These are phyloP conservation scores for Sebastes trivittatus DNA, from an alignment of 2,797 vertebrate genomes.

Conservation along the genomic window DNA sequence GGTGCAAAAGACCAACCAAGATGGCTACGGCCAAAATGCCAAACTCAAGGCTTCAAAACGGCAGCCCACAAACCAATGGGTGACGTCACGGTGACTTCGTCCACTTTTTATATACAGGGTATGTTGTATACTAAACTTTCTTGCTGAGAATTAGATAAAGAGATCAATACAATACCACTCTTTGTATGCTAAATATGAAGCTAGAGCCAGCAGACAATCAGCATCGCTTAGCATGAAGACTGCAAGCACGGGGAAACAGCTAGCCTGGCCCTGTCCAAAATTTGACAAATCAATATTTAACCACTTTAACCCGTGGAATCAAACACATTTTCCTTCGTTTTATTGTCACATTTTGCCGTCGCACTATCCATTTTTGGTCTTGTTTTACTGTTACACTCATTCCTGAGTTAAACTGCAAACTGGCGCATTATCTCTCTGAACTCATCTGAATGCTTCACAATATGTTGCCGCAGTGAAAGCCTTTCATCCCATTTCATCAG, in stretches of 20 bases:
- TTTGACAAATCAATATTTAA: background rate
- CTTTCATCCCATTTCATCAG: slow-evolving; percentile 29
- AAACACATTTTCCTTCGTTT: background rate
- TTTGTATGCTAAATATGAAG: accelerated
- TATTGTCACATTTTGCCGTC: background rate
- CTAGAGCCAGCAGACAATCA: background rate
- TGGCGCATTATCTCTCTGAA: background rate
- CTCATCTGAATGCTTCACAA: slow-evolving; percentile 4
- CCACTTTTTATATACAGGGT: too few species aligned
- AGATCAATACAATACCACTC: too few species aligned
- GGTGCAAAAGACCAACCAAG: too few species aligned
- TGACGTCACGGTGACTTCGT: too few species aligned
- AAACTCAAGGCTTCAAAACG: accelerated
- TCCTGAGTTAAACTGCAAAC: background rate
- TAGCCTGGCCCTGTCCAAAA: background rate
- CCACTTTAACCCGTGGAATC: accelerated
- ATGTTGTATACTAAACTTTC: too few species aligned
- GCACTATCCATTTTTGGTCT: background rate
- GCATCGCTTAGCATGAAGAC: background rate
- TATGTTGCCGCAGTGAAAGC: slow-evolving; percentile 3
- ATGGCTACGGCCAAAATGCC: accelerated
- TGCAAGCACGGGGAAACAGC: background rate
- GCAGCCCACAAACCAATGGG: too few species aligned
- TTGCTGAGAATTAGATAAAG: too few species aligned
- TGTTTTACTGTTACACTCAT: background rate